Evolutionary conservation across 2,797 vertebrate species (phyloP), one percentile per base, ranked within the genome.

Genomic region (Notolabrus celidotus): DNA sequence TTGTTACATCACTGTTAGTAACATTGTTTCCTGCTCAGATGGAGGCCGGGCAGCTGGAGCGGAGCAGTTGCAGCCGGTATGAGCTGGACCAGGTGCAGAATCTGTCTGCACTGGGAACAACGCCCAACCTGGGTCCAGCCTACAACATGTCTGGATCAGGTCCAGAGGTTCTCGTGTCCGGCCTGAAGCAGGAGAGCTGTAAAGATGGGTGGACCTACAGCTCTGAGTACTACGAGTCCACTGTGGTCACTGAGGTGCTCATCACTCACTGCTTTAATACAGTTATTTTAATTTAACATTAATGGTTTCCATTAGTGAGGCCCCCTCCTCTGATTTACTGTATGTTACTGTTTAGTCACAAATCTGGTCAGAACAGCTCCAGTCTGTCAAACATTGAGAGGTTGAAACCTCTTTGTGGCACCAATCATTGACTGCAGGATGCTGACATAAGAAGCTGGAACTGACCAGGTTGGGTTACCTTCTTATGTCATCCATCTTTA

Each of bases 211-310:
- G 88, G 88, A 82, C 10, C 22, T 89, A 87, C 78, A 81, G 71
- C 14, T 73, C 74, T 7, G 79, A 90, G 66, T 36, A 78, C 71
- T 90, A 68, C 55, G n/a, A 74, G 3, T 87, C 77, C 1, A 90
- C 87, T 47, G 74, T 77, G 6, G 84, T 82, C 72, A 90, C 45
- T 9, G 88, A 91, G 86, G 89, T 90, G 85, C 59, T n/a, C 17
- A 47, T n/a, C n/a, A n/a, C n/a, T n/a, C n/a, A n/a, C n/a, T n/a
- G n/a, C n/a, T n/a, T n/a, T n/a, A n/a, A n/a, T n/a, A n/a, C n/a
- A n/a, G n/a, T n/a, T n/a, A n/a, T n/a, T 12, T 10, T 51, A 33
- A 10, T 10, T 36, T 2, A n/a, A 3, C 36, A 47, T 38, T 46
- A 17, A 23, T 2, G 41, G 31, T 70, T 36, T 45, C 31, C n/a